phyloP scores from a whole-genome alignment of 2,888 invertebrate genomes.

The Rapana venosa region DNA sequence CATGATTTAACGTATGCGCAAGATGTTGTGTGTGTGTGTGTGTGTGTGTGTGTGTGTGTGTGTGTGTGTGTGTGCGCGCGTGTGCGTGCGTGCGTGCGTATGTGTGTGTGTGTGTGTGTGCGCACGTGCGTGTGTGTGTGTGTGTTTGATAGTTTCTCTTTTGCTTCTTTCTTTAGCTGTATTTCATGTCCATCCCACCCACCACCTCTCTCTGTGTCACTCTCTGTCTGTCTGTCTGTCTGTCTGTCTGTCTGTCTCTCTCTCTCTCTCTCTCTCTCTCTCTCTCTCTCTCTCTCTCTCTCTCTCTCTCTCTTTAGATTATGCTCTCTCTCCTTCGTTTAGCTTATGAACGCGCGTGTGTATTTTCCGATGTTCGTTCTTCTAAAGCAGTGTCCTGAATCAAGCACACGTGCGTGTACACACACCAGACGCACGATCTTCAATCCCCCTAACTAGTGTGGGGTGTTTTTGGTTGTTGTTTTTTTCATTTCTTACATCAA shows the following conservation, averaged over 20 bases:
- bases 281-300: not conserved
- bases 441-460: too few relatives aligned
- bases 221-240: not conserved
- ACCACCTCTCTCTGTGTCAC: not conserved
- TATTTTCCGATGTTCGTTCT: too few relatives aligned
- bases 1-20: too few relatives aligned
- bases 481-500: too few relatives aligned
- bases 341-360: too few relatives aligned
- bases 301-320: slow-evolving; percentile 1
- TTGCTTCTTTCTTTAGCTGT: not conserved
- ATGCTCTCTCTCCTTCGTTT: not conserved
- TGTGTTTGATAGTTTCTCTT: not conserved
- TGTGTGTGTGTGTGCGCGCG: not conserved
- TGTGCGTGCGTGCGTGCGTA: not conserved
- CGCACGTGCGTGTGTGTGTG: not conserved
- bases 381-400: too few relatives aligned
- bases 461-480: too few relatives aligned
- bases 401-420: too few relatives aligned
- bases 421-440: too few relatives aligned
- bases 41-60: not conserved
- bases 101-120: slow-evolving; percentile 1
- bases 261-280: not conserved
- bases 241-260: not conserved
- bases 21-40: not conserved
- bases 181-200: not conserved